Percentiles rank a stretch among this genome's conserved stretches.
Evolutionary conservation across 2,113 vertebrate genomes (phyloP).

Genomic region (Archilochus colubris): DNA sequence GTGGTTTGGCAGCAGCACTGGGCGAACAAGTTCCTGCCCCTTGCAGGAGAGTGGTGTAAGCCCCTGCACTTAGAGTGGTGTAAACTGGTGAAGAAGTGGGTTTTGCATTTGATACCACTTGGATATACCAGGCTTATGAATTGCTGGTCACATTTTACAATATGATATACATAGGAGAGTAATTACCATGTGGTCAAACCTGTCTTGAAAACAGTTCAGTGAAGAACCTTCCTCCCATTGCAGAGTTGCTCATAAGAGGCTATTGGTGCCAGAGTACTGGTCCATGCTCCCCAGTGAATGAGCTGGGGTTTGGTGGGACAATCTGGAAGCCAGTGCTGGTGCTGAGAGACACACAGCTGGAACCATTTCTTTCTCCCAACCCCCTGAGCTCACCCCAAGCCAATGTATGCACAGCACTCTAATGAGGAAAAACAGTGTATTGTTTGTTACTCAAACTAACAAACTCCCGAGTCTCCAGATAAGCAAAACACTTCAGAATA

Average conservation of each 20-base stretch:
- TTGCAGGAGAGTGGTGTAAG: neutral
- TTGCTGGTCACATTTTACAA: neutral
- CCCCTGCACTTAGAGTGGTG: neutral
- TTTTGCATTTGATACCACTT: neutral
- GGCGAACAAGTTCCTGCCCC: neutral
- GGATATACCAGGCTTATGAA: neutral
- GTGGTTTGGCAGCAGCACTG: neutral
- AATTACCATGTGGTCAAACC: neutral
- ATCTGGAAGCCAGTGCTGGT: neutral
- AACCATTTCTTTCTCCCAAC: neutral
- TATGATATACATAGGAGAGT: neutral
- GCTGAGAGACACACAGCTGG: neutral
- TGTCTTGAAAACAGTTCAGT: neutral
- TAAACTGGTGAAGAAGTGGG: neutral
- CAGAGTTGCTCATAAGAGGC: neutral
- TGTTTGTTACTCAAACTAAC: neutral
- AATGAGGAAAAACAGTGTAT: neutral
- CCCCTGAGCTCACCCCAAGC: neutral
- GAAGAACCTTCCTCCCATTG: neutral
- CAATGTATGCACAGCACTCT: neutral
- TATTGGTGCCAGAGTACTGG: accelerated
- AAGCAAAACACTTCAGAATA: neutral
- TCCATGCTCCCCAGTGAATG: neutral
- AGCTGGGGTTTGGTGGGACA: neutral
- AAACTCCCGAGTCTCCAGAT: neutral